A percentile compares a stretch with the other conserved stretches of the same genome.
Conservation (phyloP, 2,113 vertebrate species). For the Pithys albifrons region DNA sequence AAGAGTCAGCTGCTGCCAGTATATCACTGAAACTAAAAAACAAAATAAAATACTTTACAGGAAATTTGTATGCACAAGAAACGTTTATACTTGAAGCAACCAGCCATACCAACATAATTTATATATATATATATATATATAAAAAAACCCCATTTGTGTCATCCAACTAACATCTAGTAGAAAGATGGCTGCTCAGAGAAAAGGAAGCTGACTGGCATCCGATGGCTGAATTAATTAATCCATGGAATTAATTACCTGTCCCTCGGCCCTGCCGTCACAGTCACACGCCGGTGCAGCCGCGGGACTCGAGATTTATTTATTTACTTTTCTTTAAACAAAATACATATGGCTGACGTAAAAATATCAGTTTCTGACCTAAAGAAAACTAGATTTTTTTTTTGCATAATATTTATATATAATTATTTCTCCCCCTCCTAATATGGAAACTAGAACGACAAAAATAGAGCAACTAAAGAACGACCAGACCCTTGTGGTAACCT, state of each 20-base stretch:
- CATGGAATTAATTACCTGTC: slow-evolving; percentile 51
- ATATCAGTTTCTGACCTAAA: slow-evolving; percentile 78
- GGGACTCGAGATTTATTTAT: slow-evolving; percentile 35
- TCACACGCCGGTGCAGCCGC: neutral
- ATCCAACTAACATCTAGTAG: slow-evolving; percentile 70
- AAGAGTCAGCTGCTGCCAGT: slow-evolving; percentile 64
- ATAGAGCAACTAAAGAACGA: slow-evolving; percentile 41
- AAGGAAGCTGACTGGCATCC: slow-evolving; percentile 70
- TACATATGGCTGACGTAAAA: slow-evolving; percentile 81
- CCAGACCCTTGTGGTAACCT: slow-evolving; percentile 63
- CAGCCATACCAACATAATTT: slow-evolving; percentile 75
- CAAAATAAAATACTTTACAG: slow-evolving; percentile 54
- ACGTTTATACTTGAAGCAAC: slow-evolving; percentile 72
- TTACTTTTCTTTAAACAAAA: slow-evolving; percentile 75
- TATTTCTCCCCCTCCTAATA: slow-evolving; percentile 36
- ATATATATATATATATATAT: slow-evolving; percentile 57
- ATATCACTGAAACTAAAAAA: slow-evolving; percentile 63
- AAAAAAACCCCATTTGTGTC: slow-evolving; percentile 58
- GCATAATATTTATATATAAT: slow-evolving; percentile 77
- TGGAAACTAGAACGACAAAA: slow-evolving; percentile 65
- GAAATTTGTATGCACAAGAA: slow-evolving; percentile 72
- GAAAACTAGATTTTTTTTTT: slow-evolving; percentile 76
- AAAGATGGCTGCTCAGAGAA: slow-evolving; percentile 80
- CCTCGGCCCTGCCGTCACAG: slow-evolving; percentile 32
- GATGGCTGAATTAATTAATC: slow-evolving; percentile 30